phyloP scores from a whole-genome alignment of 2,797 vertebrate species.

The Heterohyrax brucei region DNA sequence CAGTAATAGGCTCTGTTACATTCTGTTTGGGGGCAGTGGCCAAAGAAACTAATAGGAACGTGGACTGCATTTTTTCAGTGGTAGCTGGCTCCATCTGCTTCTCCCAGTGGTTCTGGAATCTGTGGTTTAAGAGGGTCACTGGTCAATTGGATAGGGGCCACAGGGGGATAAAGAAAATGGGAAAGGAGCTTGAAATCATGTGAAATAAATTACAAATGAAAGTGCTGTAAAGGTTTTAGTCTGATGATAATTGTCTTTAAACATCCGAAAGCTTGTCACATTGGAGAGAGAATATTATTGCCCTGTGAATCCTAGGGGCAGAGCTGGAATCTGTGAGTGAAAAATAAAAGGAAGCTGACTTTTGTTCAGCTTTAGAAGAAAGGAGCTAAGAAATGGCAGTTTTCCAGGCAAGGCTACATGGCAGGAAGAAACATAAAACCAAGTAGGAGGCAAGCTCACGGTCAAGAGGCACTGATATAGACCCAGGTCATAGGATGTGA shows the following conservation, averaged over 20 bases:
- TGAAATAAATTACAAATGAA: slow-evolving; percentile 28
- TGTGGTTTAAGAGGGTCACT: not conserved
- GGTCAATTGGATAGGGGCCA: not conserved
- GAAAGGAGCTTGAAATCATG: not conserved
- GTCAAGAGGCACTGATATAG: not conserved
- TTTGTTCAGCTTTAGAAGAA: slow-evolving; percentile 28
- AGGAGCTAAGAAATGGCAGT: not conserved
- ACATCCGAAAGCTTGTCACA: not conserved
- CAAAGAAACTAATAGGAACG: not conserved
- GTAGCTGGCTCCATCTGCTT: not conserved
- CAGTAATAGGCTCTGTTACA: not conserved
- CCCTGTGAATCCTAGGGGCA: not conserved
- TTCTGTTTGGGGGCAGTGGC: too few species aligned
- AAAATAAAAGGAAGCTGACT: slow-evolving; percentile 39
- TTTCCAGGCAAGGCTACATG: not conserved
- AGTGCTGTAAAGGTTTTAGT: not conserved
- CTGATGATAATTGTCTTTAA: slow-evolving; percentile 34
- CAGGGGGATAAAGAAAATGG: not conserved
- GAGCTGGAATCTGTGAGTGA: not conserved
- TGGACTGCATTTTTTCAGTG: not conserved
- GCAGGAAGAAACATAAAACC: not conserved
- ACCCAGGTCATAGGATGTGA: not conserved
- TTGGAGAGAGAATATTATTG: not conserved
- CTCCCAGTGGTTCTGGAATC: not conserved
- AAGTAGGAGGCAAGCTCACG: not conserved